These are phyloP conservation scores for Corydoras sp. DNA, from an alignment of 2,113 vertebrate species.

Conservation along the genomic window DNA sequence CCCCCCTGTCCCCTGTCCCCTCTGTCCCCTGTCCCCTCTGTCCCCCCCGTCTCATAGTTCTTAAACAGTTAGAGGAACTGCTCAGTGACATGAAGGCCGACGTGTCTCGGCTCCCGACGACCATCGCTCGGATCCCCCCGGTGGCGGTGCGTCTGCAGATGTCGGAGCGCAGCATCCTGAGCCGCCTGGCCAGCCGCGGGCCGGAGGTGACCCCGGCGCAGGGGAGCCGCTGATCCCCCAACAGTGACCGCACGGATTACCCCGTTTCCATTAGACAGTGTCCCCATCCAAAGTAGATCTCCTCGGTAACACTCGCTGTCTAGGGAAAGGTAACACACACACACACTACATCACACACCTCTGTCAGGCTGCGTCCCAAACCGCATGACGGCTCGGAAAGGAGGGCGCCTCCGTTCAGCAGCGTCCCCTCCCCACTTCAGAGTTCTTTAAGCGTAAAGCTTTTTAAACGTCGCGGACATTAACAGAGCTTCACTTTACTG, in stretches of 20 bases:
- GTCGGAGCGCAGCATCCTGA: conserved; percentile 97
- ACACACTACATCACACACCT: conserved; percentile 3
- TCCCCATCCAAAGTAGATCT: conserved; percentile 18
- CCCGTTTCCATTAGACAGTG: conserved; percentile 1
- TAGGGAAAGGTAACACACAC: conserved; percentile 20
- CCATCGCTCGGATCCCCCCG: conserved; percentile 91
- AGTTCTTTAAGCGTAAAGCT: too few relatives aligned
- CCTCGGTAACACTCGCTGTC: conserved; percentile 5
- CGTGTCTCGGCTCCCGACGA: conserved; percentile 90
- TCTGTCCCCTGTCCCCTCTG: too few relatives aligned
- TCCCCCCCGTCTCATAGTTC: too few relatives aligned
- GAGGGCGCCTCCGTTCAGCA: neutral
- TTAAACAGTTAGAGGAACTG: conserved; percentile 97
- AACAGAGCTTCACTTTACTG: neutral
- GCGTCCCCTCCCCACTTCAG: too few relatives aligned
- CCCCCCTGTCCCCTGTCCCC: too few relatives aligned
- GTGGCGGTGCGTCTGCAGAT: conserved; percentile 94
- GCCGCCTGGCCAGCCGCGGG: conserved; percentile 88
- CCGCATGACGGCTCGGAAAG: neutral
- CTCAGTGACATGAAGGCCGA: conserved; percentile 98
- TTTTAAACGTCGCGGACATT: too few relatives aligned
- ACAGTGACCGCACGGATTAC: neutral
- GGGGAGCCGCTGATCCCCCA: conserved; percentile 64
- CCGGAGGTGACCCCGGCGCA: conserved; percentile 81
- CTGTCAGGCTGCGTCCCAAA: neutral